Percentiles rank a stretch among this genome's conserved stretches.
Evolutionary conservation across 2,888 invertebrate genomes (phyloP).

Genomic region (Hecatera dysodea): DNA sequence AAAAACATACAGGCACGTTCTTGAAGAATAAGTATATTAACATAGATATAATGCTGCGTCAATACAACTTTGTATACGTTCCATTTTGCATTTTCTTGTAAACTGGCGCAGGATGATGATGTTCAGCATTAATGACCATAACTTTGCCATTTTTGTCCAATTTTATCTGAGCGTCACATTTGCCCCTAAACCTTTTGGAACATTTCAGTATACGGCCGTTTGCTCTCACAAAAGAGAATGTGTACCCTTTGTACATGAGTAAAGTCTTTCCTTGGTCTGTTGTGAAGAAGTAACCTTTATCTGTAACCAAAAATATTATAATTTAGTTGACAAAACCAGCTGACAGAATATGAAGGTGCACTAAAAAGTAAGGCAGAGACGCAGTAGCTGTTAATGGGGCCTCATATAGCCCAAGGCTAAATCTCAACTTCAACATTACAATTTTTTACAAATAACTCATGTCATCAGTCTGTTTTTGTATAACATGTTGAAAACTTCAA

Average conservation of each 20-base stretch:
- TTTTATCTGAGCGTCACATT: conserved; percentile 47
- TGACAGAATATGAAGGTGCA: neutral
- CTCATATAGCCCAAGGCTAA: too few species aligned
- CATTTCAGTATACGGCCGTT: conserved; percentile 29
- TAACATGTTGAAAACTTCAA: too few species aligned
- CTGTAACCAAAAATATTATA: conserved; percentile 12
- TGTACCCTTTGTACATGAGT: conserved; percentile 44
- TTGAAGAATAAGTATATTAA: too few species aligned
- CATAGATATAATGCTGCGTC: neutral
- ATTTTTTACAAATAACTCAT: too few species aligned
- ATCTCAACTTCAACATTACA: too few species aligned
- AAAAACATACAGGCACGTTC: neutral
- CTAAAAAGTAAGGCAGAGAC: neutral
- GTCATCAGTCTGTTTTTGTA: too few species aligned
- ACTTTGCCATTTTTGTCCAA: conserved; percentile 24
- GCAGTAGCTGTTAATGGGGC: neutral
- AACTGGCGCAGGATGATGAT: conserved; percentile 48
- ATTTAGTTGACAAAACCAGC: neutral
- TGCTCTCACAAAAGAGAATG: conserved; percentile 47
- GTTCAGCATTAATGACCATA: neutral
- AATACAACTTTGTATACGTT: conserved; percentile 35
- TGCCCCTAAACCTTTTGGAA: conserved; percentile 40
- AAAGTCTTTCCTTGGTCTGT: conserved; percentile 42
- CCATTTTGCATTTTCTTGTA: conserved; percentile 38
- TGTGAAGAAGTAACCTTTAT: conserved; percentile 20